A percentile compares a stretch with the other conserved stretches of the same genome.
Evolutionary conservation across 2,888 invertebrate genomes (phyloP).

Genomic region (Scaptomyza flava): DNA sequence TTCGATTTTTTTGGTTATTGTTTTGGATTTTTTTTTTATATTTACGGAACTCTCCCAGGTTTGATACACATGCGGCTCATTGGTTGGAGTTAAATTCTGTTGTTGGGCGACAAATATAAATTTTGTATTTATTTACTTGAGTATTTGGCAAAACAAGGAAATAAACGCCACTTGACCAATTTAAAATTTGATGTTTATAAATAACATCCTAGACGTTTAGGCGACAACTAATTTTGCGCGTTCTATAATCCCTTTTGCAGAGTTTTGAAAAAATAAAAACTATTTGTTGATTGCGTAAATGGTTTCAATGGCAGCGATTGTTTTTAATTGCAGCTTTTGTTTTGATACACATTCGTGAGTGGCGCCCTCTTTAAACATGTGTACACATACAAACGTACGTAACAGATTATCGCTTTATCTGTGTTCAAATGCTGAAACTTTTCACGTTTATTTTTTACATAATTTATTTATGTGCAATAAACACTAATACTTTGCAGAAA

Average conservation of each 20-base stretch:
- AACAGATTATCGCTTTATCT: slow-evolving; percentile 40
- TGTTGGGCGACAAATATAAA: slow-evolving; percentile 37
- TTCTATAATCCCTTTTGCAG: slow-evolving; percentile 40
- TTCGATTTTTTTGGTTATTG: slow-evolving; percentile 26
- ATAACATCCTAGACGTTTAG: slow-evolving; percentile 3
- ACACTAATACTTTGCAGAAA: background rate
- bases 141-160: background rate
- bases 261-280: slow-evolving; percentile 11
- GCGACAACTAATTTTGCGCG: slow-evolving; percentile 1
- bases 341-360: slow-evolving; percentile 67
- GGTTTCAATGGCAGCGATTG: slow-evolving; percentile 44
- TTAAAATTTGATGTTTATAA: slow-evolving; percentile 3
- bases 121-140: background rate
- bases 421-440: slow-evolving; percentile 22
- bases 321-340: slow-evolving; percentile 74
- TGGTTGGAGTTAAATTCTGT: slow-evolving; percentile 33
- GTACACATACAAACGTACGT: slow-evolving; percentile 19
- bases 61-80: slow-evolving; percentile 9
- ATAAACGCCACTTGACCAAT: slow-evolving; percentile 1
- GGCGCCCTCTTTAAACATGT: slow-evolving; percentile 11
- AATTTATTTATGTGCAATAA: slow-evolving; percentile 5
- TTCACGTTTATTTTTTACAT: slow-evolving; percentile 8
- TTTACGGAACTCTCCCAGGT: slow-evolving; percentile 21
- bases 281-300: slow-evolving; percentile 54
- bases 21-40: slow-evolving; percentile 15